Evolutionary conservation across 1,140 invertebrate genomes (phyloP).

Genomic region (Spodoptera frugiperda): DNA sequence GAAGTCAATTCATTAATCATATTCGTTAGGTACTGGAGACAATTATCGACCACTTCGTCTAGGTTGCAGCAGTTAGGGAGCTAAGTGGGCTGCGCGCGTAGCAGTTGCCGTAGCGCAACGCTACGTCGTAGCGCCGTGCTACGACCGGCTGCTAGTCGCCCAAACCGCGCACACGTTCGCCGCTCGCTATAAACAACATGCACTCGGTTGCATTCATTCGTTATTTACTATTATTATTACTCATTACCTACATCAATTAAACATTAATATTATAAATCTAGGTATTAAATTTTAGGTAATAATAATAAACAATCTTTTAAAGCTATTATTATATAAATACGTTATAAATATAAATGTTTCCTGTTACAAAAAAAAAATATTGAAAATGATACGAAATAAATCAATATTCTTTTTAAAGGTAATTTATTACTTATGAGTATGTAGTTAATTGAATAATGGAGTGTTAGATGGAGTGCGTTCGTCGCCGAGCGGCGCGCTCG

Average conservation of each 20-base stretch:
- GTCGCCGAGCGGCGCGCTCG: constrained; percentile 76
- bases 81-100: constrained; percentile 51
- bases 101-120: constrained; percentile 17
- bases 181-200: constrained; percentile 70
- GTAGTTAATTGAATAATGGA: constrained; percentile 85
- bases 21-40: constrained; percentile 82
- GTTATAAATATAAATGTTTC: constrained; percentile 87
- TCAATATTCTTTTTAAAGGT: constrained; percentile 86
- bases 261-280: constrained; percentile 86
- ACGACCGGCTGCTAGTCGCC: constrained; percentile 43
- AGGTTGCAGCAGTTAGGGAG: constrained; percentile 66
- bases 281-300: constrained; percentile 86
- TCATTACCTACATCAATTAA: constrained; percentile 86
- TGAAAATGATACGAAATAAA: constrained; percentile 86
- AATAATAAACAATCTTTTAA: constrained; percentile 87
- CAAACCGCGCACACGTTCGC: constrained; percentile 56
- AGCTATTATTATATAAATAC: constrained; percentile 87
- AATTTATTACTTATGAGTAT: constrained; percentile 86
- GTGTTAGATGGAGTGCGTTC: constrained; percentile 79
- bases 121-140: constrained; percentile 48
- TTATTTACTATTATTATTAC: constrained; percentile 85
- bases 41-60: constrained; percentile 75
- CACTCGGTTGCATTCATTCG: constrained; percentile 82
- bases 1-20: constrained; percentile 86
- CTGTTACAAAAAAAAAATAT: constrained; percentile 87